Percentiles rank a stretch among this genome's conserved stretches.
Evolutionary conservation across 2,113 vertebrate genomes (phyloP).

Genomic region (Mus spicilegus): DNA sequence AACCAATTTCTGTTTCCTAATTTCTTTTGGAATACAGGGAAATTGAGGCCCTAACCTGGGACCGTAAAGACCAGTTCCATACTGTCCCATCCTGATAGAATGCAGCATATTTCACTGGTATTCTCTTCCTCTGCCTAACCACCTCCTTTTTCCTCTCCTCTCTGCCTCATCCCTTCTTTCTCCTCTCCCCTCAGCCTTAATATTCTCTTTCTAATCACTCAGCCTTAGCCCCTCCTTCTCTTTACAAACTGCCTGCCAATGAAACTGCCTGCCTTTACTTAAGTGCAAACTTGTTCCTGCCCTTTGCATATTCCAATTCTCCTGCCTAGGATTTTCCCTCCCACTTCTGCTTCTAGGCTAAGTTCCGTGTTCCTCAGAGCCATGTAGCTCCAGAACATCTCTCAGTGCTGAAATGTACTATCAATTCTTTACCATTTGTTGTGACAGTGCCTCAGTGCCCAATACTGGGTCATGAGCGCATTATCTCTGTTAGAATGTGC

Average conservation of each 20-base stretch:
- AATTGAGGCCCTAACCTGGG: background rate
- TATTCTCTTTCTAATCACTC: background rate
- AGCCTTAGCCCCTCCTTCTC: background rate
- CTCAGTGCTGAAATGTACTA: too few species aligned
- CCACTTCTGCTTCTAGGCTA: background rate
- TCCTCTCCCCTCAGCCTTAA: background rate
- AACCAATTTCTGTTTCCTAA: background rate
- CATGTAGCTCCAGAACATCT: background rate
- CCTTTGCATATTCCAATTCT: background rate
- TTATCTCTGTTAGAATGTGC: background rate
- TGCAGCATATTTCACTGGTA: fast-evolving
- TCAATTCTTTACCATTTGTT: background rate
- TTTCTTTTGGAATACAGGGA: background rate
- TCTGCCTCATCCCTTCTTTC: background rate
- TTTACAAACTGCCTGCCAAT: background rate
- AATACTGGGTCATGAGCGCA: background rate
- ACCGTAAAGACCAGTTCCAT: background rate
- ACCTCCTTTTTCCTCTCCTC: too few species aligned
- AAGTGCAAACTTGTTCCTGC: background rate
- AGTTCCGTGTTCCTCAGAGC: background rate
- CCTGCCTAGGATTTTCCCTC: background rate
- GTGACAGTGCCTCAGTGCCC: background rate
- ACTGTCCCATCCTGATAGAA: background rate
- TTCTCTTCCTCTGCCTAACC: background rate
- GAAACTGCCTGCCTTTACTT: background rate